These are phyloP conservation scores for Polydesmus complanatus DNA, from an alignment of 2,888 invertebrate species.

Conservation along the genomic window DNA sequence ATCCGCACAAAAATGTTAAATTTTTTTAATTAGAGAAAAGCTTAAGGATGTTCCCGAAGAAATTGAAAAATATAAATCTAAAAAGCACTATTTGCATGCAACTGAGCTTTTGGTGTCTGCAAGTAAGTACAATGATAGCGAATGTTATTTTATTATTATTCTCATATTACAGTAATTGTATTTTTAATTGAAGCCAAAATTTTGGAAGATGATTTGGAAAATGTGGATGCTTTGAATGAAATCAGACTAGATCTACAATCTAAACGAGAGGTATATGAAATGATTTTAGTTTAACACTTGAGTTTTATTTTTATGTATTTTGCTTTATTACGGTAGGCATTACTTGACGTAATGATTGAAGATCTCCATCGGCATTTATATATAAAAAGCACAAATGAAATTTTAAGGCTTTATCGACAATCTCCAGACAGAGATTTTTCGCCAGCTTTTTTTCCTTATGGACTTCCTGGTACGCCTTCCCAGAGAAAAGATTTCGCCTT, in stretches of 20 bases:
- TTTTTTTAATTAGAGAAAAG: slow-evolving; percentile 44
- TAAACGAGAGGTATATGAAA: slow-evolving; percentile 42
- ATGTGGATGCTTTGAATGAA: slow-evolving; percentile 70
- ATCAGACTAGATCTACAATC: slow-evolving; percentile 57
- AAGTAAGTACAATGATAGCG: slow-evolving; percentile 23
- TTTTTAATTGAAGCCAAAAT: slow-evolving; percentile 40
- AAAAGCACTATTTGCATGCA: slow-evolving; percentile 70
- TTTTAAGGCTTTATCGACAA: slow-evolving; percentile 42
- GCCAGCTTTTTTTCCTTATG: slow-evolving; percentile 45
- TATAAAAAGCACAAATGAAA: slow-evolving; percentile 43
- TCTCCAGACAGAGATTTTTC: slow-evolving; percentile 39
- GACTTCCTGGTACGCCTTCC: slow-evolving; percentile 38
- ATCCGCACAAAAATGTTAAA: slow-evolving; percentile 5
- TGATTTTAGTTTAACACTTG: not conserved
- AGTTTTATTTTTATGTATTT: not conserved
- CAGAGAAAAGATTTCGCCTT: slow-evolving; percentile 18
- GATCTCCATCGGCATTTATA: slow-evolving; percentile 61
- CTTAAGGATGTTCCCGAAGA: slow-evolving; percentile 57
- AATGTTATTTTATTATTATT: not conserved
- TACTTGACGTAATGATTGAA: slow-evolving; percentile 33
- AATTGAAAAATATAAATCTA: slow-evolving; percentile 47
- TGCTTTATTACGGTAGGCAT: not conserved
- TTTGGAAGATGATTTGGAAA: slow-evolving; percentile 56
- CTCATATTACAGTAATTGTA: not conserved
- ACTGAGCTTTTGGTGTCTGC: slow-evolving; percentile 57